phyloP scores from a whole-genome alignment of 2,888 invertebrate species.

The Cosmia pyralina region DNA sequence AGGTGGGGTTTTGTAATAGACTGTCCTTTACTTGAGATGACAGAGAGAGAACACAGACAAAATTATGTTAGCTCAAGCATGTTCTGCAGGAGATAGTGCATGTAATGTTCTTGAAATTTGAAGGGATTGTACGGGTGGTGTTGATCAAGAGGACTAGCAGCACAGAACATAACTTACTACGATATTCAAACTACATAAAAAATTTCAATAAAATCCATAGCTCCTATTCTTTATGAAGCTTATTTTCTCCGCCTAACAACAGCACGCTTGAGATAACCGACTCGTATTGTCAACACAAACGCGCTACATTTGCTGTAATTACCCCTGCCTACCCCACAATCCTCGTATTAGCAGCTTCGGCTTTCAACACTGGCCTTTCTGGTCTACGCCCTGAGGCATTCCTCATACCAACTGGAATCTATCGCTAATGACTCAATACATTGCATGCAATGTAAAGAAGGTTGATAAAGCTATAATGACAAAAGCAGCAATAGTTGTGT shows the following conservation, averaged over 20 bases:
- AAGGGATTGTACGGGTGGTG: background rate
- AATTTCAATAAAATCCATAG: background rate
- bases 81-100: background rate
- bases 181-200: background rate
- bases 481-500: slow-evolving; percentile 67
- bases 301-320: slow-evolving; percentile 87
- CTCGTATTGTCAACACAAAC: slow-evolving; percentile 82
- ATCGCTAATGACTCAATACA: slow-evolving; percentile 60
- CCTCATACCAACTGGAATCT: slow-evolving; percentile 29
- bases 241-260: slow-evolving; percentile 33
- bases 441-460: slow-evolving; percentile 50
- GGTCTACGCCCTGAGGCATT: slow-evolving; percentile 68
- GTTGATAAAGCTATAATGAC: background rate
- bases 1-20: background rate
- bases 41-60: background rate
- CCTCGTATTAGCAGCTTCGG: slow-evolving; percentile 82
- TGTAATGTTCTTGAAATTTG: background rate
- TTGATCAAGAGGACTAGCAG: background rate
- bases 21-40: background rate
- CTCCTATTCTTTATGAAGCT: slow-evolving; percentile 23
- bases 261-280: slow-evolving; percentile 49
- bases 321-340: slow-evolving; percentile 83
- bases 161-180: background rate
- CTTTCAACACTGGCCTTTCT: slow-evolving; percentile 74
- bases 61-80: background rate